phyloP scores from a whole-genome alignment of 2,113 vertebrate species.

The Xyrauchen texanus region DNA sequence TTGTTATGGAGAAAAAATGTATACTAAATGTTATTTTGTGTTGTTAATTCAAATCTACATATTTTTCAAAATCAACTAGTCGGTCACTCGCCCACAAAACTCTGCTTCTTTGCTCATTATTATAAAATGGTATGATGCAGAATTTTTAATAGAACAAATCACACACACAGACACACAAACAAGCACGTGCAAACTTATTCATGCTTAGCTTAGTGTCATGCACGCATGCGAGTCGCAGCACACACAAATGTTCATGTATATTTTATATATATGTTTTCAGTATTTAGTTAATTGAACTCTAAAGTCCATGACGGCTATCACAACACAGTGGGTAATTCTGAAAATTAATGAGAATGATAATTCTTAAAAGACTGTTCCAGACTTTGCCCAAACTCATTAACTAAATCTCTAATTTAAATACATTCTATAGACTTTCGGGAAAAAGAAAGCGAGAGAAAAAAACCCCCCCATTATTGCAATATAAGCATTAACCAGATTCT shows the following conservation, averaged over 20 bases:
- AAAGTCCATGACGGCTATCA: slow-evolving; percentile 99
- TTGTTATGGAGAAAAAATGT: too few relatives aligned
- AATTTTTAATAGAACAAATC: too few relatives aligned
- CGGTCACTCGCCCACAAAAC: too few relatives aligned
- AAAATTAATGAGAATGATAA: slow-evolving; percentile 99
- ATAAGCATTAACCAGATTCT: slow-evolving; percentile 77
- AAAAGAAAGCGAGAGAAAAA: too few relatives aligned
- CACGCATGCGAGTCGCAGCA: not conserved
- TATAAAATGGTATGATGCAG: too few relatives aligned
- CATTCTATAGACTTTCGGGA: slow-evolving; percentile 88
- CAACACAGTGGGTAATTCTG: slow-evolving; percentile 96
- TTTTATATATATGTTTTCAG: slow-evolving; percentile 67
- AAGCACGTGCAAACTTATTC: not conserved
- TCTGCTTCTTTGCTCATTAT: too few relatives aligned
- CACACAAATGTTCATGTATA: slow-evolving; percentile 36
- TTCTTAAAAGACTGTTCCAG: slow-evolving; percentile 99
- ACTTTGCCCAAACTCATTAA: slow-evolving; percentile 99
- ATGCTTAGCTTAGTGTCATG: not conserved
- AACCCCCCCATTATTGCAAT: slow-evolving; percentile 86
- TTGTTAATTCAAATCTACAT: too few relatives aligned
- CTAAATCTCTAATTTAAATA: slow-evolving; percentile 94
- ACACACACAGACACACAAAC: not conserved
- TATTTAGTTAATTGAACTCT: slow-evolving; percentile 98
- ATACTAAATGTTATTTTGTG: too few relatives aligned
- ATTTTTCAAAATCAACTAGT: too few relatives aligned